phyloP scores from a whole-genome alignment of 2,113 vertebrate species.

The Romanogobio albipinnatus region DNA sequence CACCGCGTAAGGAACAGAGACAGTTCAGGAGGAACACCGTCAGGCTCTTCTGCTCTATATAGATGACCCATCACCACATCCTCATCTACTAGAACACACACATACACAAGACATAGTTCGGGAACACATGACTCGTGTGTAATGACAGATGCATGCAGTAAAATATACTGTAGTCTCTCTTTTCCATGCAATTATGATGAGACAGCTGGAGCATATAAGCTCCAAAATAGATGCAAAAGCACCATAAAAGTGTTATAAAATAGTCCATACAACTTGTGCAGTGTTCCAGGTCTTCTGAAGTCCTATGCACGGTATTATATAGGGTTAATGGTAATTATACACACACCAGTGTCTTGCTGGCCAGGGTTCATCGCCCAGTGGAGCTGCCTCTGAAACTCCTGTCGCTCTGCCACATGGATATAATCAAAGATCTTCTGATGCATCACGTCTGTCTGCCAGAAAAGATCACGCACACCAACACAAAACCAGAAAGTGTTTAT shows the following conservation, averaged over 20 bases:
- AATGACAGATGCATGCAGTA: not conserved
- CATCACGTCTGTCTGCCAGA: constrained; percentile 85
- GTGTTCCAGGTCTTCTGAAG: not conserved
- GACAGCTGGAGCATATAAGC: not conserved
- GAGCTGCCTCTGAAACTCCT: constrained; percentile 84
- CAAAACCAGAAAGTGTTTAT: constrained; percentile 8
- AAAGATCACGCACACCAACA: constrained; percentile 27
- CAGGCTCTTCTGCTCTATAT: constrained; percentile 74
- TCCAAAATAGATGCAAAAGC: not conserved
- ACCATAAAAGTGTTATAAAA: not conserved
- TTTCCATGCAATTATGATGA: not conserved
- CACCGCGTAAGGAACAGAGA: constrained; percentile 83
- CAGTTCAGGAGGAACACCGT: constrained; percentile 70
- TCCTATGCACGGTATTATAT: not conserved
- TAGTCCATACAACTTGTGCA: not conserved
- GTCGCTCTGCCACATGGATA: constrained; percentile 87
- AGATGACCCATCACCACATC: constrained; percentile 74
- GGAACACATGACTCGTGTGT: not conserved
- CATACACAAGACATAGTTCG: constrained; percentile 2
- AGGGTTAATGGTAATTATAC: constrained; percentile 6
- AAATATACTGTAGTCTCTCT: not conserved
- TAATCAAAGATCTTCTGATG: constrained; percentile 90
- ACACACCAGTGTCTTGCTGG: constrained; percentile 69
- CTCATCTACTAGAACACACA: constrained; percentile 71
- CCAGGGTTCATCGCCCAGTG: constrained; percentile 90